phyloP scores from a whole-genome alignment of 2,888 invertebrate species.

The Dichetophora obliterata region DNA sequence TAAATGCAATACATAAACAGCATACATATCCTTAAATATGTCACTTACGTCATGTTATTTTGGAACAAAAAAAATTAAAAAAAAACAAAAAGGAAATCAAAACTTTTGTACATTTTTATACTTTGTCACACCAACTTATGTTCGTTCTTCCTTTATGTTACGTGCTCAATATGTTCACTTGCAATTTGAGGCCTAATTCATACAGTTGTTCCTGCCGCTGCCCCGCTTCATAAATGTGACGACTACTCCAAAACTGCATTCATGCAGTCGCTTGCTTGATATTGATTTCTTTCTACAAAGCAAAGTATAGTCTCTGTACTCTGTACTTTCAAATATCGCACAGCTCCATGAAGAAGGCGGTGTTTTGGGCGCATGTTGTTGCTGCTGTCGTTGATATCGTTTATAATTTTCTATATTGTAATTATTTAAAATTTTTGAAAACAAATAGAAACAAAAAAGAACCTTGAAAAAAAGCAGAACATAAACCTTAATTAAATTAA shows the following conservation, averaged over 20 bases:
- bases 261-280: conserved; percentile 5
- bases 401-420: neutral
- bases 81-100: neutral
- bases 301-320: neutral
- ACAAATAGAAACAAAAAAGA: conserved; percentile 21
- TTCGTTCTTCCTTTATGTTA: neutral
- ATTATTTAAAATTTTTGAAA: neutral
- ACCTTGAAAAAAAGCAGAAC: conserved; percentile 45
- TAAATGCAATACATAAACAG: no score
- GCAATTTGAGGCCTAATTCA: neutral
- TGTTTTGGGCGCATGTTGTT: no score
- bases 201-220: no score
- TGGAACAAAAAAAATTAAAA: no score
- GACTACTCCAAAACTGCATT: no score
- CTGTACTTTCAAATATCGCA: no score
- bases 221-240: no score
- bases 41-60: neutral
- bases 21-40: no score
- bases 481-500: conserved; percentile 46
- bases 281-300: conserved; percentile 17
- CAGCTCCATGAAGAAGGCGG: no score
- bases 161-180: neutral
- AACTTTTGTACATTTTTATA: neutral
- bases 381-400: neutral
- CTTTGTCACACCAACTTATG: neutral